Conservation (phyloP, 2,113 vertebrate species). For the Melanotaenia duboulayi region DNA sequence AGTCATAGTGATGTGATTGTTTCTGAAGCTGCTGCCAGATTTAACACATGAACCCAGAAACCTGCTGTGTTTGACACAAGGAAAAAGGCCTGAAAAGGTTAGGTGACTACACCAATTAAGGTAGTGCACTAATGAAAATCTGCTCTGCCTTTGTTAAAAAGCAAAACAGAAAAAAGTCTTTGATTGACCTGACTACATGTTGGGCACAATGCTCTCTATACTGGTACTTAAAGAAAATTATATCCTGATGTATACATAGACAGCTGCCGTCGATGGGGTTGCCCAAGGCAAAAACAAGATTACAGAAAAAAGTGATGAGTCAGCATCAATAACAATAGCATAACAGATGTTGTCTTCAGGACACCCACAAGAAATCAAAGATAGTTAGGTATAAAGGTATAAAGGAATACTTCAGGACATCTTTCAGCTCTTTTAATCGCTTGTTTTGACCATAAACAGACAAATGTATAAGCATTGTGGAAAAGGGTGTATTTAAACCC, state of each 20-base stretch:
- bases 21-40: constrained; percentile 39
- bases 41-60: constrained; percentile 29
- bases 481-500: constrained; percentile 36
- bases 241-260: not conserved
- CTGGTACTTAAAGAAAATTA: constrained; percentile 18
- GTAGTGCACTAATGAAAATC: not conserved
- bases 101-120: constrained; percentile 54
- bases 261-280: not conserved
- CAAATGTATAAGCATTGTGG: constrained; percentile 39
- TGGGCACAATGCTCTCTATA: not conserved
- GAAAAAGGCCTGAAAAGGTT: constrained; percentile 36
- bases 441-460: constrained; percentile 33
- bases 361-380: constrained; percentile 18
- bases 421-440: not conserved
- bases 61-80: constrained; percentile 46
- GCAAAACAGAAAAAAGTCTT: too few relatives aligned
- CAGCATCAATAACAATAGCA: not conserved
- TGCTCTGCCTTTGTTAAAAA: too few relatives aligned
- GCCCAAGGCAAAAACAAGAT: constrained; percentile 13
- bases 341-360: constrained; percentile 21
- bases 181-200: too few relatives aligned
- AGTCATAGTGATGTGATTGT: constrained; percentile 19
- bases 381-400: constrained; percentile 6
- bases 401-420: not conserved
- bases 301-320: not conserved